phyloP scores from a whole-genome alignment of 2,888 invertebrate species.

The Nezara viridula region DNA sequence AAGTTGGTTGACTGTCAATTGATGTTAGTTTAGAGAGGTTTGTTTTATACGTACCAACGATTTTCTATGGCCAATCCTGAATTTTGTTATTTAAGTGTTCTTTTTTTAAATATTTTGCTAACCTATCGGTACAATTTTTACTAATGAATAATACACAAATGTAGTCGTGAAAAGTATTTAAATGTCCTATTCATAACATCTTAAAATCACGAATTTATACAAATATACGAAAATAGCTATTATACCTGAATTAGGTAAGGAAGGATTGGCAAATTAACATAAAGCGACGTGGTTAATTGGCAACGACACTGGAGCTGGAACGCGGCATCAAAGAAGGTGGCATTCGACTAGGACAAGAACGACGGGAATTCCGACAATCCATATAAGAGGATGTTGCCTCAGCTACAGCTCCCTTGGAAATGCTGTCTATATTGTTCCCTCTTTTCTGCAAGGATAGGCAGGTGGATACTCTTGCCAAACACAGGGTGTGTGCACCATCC shows the following conservation, averaged over 20 bases:
- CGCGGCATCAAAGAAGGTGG: constrained; percentile 10
- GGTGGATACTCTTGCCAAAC: background rate
- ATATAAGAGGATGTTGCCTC: constrained; percentile 37
- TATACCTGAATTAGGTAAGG: background rate
- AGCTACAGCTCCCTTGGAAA: background rate
- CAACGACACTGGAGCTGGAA: background rate
- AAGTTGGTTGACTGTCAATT: too few relatives aligned
- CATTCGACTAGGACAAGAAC: background rate
- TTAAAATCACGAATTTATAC: too few relatives aligned
- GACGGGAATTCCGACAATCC: background rate
- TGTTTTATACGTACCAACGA: too few relatives aligned
- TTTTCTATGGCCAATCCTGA: too few relatives aligned
- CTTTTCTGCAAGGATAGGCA: background rate
- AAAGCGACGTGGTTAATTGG: background rate
- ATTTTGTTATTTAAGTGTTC: too few relatives aligned
- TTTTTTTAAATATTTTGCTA: too few relatives aligned
- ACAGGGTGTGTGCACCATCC: background rate
- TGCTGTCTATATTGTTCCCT: background rate
- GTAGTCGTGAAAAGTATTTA: too few relatives aligned
- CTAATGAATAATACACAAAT: too few relatives aligned
- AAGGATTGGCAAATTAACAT: background rate
- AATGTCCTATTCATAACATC: too few relatives aligned
- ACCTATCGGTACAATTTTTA: too few relatives aligned
- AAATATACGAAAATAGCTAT: too few relatives aligned
- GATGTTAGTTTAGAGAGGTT: too few relatives aligned